Conservation (phyloP, 2,113 vertebrate species). For the Turnix velox region DNA sequence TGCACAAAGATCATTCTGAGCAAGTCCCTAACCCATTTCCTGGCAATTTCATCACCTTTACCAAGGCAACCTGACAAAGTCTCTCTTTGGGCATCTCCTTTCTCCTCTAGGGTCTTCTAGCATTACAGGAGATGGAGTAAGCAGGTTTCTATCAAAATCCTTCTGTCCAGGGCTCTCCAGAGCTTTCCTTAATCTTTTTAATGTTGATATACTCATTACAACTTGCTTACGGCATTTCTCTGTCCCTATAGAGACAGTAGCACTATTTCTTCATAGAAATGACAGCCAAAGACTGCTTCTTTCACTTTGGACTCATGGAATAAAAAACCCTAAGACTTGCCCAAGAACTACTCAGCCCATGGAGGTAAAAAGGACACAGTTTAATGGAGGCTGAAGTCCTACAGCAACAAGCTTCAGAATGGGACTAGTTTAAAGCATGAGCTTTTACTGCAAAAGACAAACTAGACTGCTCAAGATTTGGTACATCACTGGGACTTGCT, state of each 20-base stretch:
- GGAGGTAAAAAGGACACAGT: background rate
- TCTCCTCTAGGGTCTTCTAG: background rate
- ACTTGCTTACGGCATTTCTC: background rate
- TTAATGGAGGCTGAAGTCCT: background rate
- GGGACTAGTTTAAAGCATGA: background rate
- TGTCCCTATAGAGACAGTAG: background rate
- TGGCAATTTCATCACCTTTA: background rate
- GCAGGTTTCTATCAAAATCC: background rate
- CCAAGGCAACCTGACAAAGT: background rate
- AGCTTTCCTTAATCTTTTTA: background rate
- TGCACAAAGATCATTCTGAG: background rate
- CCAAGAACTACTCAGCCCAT: rapidly evolving
- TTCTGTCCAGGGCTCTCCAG: background rate
- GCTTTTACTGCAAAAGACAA: background rate
- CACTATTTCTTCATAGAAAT: background rate
- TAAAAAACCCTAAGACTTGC: background rate
- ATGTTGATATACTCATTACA: background rate
- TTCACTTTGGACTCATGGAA: background rate
- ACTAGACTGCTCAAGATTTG: background rate
- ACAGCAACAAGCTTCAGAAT: background rate
- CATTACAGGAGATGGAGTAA: background rate
- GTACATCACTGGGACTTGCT: background rate
- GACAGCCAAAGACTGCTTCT: background rate
- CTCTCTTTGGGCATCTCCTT: background rate
- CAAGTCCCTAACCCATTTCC: background rate